Base-by-base conservation (phyloP, 2,888 invertebrate species). In the Synergus umbraculus region DNA sequence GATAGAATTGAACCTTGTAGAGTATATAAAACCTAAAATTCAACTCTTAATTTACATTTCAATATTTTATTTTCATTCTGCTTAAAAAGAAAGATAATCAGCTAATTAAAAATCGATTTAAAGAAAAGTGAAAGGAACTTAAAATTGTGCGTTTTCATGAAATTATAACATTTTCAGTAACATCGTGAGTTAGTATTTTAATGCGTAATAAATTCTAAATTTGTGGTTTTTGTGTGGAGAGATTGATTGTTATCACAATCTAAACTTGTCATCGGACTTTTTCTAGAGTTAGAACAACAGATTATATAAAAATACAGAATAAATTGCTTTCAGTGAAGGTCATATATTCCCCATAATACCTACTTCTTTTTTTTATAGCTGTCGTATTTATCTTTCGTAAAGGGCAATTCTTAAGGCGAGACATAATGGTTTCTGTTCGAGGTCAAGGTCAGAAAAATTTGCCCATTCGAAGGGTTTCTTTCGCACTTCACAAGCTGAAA, bases 331-430 rank as follows among this genome's bases (percentile, higher is more conserved):
- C 13, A 10, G 54, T n/a, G 54, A 54, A 54, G 49, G 49, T 10
- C 73, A 73, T 10, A 46, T 37, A n/a, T 73, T 37, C 37, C 69
- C 0, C 49, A 54, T 49, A 73, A 37, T 5, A 49, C 29, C 29
- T 29, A 29, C n/a, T 18, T 29, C 46, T 73, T 73, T 65, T 66
- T 49, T 73, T 73, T 54, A 73, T 73, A 41, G 49, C 37, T 37
- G 37, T 73, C 73, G 37, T 73, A 73, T 73, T 73, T 73, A 73
- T 73, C 46, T 73, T 73, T 54, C 54, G 67, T n/a, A 73, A 29
- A 73, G 49, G 73, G 73, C 37, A 41, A 54, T 54, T 73, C 29
- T 49, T 29, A 41, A 73, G 73, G 15, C 54, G 9, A 54, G 15
- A 54, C 49, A 54, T 73, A 73, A 73, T 73, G 73, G 54, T 49